These are phyloP conservation scores for Peucedramus taeniatus DNA, from an alignment of 2,113 vertebrate genomes.

Conservation along the genomic window DNA sequence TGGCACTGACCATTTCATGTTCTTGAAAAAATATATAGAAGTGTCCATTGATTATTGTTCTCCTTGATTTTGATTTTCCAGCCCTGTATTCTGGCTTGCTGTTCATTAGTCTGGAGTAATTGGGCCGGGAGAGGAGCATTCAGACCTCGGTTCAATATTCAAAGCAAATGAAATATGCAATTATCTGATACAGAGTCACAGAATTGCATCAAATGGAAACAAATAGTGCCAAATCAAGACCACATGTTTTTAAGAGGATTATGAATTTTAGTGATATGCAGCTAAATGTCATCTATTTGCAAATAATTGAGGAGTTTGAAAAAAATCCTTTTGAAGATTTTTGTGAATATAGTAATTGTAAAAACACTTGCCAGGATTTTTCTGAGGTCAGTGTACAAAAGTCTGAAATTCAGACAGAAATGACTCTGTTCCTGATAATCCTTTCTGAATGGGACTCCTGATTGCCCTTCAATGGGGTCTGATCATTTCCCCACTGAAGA, in stretches of 20 bases:
- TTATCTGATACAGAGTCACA: constrained; percentile 40
- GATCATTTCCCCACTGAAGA: neutral
- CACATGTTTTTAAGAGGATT: constrained; percentile 44
- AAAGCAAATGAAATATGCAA: constrained; percentile 31
- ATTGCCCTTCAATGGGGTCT: neutral
- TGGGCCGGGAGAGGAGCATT: neutral
- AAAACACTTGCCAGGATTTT: constrained; percentile 41
- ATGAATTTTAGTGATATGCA: constrained; percentile 27
- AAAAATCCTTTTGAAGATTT: constrained; percentile 24
- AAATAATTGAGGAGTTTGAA: constrained; percentile 28
- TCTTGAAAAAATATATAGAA: neutral
- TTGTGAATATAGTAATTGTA: constrained; percentile 7
- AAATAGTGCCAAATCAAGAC: constrained; percentile 35
- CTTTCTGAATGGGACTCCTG: neutral
- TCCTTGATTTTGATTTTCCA: neutral
- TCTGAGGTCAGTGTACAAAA: neutral
- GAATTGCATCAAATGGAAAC: constrained; percentile 35
- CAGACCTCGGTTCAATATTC: neutral
- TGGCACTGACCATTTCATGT: neutral
- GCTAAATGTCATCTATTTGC: constrained; percentile 27
- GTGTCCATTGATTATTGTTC: neutral
- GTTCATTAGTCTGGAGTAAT: neutral
- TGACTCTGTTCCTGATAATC: neutral
- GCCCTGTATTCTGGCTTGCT: neutral
- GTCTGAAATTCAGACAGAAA: constrained; percentile 30